Evolutionary conservation across 2,797 vertebrate species (phyloP), one percentile per base, ranked within the genome.

Genomic region (Hephaestus fuliginosus): DNA sequence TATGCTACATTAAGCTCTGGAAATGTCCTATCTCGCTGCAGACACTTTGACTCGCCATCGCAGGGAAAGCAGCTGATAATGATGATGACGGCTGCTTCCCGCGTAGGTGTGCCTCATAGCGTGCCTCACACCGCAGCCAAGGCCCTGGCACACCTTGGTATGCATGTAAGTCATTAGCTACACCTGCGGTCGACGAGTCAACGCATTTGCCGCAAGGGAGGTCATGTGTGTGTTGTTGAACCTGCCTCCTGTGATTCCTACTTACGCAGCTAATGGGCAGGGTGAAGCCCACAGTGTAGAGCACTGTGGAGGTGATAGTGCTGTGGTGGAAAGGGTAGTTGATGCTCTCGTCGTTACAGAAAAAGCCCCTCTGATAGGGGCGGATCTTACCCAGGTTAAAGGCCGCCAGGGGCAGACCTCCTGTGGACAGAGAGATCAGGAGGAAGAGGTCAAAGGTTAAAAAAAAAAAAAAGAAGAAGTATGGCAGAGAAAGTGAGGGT

Each of bases 321-420:
- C 98, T 95, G 93, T 87, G 82, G 95, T 97, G 97, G 97, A 97
- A 99, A 76, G 97, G 97, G 92, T 98, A 99, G 93, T 91, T 96
- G 97, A 99, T 98, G 97, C 95, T 98, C 92, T 96, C 97, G 93
- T 99, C 98, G 88, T 94, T 96, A 99, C 98, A 99, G 97, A 98
- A 99, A 99, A 99, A 98, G 95, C 98, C 98, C 92, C 97, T 97
- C 93, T 98, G 96, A 97, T 97, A 99, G 71, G 98, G 98, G 87
- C 96, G 96, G 95, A 99, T 94, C 96, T 98, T 97, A 97, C 96
- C 97, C 96, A 99, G 96, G 96, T 99, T 99, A 97, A 98, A 97
- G 95, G 96, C 96, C 84, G 96, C 96, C 95, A 99, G 93, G 80
- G 98, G 98, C 93, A 99, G 95, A 92, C 96, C 96, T 93, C 97